These are phyloP conservation scores for Dasysyrphus albostriatus DNA, from an alignment of 2,888 invertebrate genomes.

Conservation along the genomic window DNA sequence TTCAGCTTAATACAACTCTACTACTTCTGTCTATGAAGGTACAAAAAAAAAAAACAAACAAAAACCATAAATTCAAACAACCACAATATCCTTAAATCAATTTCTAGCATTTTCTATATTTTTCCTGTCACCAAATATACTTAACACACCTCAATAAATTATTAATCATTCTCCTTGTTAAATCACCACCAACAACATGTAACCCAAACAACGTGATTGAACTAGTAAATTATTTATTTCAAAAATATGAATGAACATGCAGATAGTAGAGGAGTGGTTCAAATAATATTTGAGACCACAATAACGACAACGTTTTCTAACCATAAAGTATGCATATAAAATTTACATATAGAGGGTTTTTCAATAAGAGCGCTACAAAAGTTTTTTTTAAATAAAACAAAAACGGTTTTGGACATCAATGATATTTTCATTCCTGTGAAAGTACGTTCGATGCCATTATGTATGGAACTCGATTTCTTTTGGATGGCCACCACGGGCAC, in stretches of 20 bases:
- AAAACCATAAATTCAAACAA: not conserved
- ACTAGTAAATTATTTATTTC: constrained; percentile 54
- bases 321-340: not conserved
- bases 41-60: too few relatives aligned
- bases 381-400: too few relatives aligned
- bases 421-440: too few relatives aligned
- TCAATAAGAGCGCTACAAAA: too few relatives aligned
- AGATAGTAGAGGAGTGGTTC: constrained; percentile 38
- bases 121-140: constrained; percentile 4
- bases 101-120: not conserved
- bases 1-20: too few relatives aligned
- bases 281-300: constrained; percentile 7
- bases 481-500: too few relatives aligned
- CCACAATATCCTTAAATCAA: constrained; percentile 12
- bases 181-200: constrained; percentile 32
- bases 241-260: constrained; percentile 15
- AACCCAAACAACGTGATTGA: constrained; percentile 45
- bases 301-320: constrained; percentile 10
- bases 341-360: not conserved
- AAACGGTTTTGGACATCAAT: too few relatives aligned
- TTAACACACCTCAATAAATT: constrained; percentile 45
- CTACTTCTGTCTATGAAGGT: too few relatives aligned
- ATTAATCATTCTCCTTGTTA: constrained; percentile 22
- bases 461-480: too few relatives aligned
- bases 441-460: too few relatives aligned